Evolutionary conservation across 2,888 invertebrate genomes (phyloP), one percentile per base, ranked within the genome.

Genomic region (Lepidonotus clava): DNA sequence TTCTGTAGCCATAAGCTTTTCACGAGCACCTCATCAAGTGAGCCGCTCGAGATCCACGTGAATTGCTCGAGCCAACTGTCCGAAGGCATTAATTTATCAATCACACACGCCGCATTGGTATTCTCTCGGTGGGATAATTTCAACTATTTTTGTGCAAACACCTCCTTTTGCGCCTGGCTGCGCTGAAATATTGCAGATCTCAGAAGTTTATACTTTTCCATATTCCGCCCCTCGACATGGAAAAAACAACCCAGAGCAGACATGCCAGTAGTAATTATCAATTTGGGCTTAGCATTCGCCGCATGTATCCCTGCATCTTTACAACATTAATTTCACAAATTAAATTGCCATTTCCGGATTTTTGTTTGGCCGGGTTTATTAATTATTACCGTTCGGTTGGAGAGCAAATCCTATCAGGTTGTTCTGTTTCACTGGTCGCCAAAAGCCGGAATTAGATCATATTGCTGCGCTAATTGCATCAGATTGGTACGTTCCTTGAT

Each of bases 301-400:
- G 46, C 46, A 34, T 41, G 80, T 80, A 46, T 80, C 28, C 80
- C 80, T 80, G 80, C 46, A 80, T 80, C 80, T 80, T 80, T 80
- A 80, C 80, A 80, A 80, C 80, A 41, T 80, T 80, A 80, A 80
- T 80, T 80, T 80, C 80, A 51, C 51, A 80, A 80, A 80, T 80
- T 80, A 80, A 80, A 80, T 80, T 80, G 80, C 80, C 80, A 80
- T 80, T 80, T 80, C 46, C 41, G 32, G 80, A 80, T 80, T 80
- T 41, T 41, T 80, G 80, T 80, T 80, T 80, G 46, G 38, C 28
- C 46, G 24, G 34, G 80, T 80, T 80, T 80, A 80, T 80, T 51
- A 80, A 80, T 80, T 80, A 80, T 80, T 80, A 80, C 80, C 51
- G 80, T 51, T 80, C 80, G 24, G 41, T 6, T 46, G 41, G 80